phyloP scores from a whole-genome alignment of 2,888 invertebrate species.

The Cosmorhoe ocellata region DNA sequence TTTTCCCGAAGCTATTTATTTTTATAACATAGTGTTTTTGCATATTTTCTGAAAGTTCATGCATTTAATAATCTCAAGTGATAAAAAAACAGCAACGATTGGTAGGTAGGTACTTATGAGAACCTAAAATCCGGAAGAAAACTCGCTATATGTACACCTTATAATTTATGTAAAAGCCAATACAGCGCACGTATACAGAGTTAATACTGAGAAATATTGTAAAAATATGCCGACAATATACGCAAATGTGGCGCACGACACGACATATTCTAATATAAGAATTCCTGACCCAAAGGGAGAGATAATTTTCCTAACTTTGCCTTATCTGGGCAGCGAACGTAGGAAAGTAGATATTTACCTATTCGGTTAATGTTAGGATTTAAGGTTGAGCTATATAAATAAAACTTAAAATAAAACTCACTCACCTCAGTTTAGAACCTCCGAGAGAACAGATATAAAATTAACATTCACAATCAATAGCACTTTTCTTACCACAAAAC shows the following conservation, averaged over 20 bases:
- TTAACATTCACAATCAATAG: no score
- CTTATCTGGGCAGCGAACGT: constrained; percentile 31
- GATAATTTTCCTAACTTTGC: constrained; percentile 35
- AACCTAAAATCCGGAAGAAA: not conserved
- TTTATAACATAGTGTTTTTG: no score
- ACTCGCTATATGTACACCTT: not conserved
- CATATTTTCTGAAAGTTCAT: no score
- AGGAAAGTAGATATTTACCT: constrained; percentile 9
- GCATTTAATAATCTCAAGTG: no score
- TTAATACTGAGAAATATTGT: constrained; percentile 31
- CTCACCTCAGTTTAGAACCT: no score
- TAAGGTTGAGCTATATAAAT: constrained; percentile 4
- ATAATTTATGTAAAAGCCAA: constrained; percentile 15
- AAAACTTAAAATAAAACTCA: constrained; percentile 7
- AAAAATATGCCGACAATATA: constrained; percentile 30
- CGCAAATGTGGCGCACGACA: constrained; percentile 31
- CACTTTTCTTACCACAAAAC: no score
- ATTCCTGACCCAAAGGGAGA: constrained; percentile 36
- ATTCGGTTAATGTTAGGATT: constrained; percentile 13
- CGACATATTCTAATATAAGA: constrained; percentile 42
- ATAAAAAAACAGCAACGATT: not conserved
- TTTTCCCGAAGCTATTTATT: not conserved
- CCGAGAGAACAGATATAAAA: no score
- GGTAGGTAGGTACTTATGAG: no score
- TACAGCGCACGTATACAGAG: constrained; percentile 12